Conservation (phyloP, 2,888 invertebrate genomes). For the Tridacna crocea region DNA sequence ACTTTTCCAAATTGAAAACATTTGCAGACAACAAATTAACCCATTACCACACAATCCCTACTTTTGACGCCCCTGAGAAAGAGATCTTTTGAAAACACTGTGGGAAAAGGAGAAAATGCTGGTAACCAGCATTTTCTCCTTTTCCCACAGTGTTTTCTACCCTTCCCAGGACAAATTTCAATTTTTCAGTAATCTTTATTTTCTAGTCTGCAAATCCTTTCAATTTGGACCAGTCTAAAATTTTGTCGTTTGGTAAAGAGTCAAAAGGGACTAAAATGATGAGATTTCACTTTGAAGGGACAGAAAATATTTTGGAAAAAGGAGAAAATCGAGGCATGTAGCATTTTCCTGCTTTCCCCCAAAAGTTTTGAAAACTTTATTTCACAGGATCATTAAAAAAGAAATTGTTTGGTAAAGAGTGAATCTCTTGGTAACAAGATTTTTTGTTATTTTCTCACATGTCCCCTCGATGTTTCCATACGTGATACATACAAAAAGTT, state of each 20-base stretch:
- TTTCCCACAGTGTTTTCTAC: background rate
- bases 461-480: too few species aligned
- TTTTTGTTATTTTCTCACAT: too few species aligned
- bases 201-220: too few species aligned
- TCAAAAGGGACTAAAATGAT: background rate
- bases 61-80: too few species aligned
- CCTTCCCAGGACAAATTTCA: too few species aligned
- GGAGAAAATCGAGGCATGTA: background rate
- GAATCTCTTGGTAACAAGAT: too few species aligned
- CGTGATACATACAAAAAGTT: background rate
- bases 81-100: background rate
- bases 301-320: background rate
- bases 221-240: too few species aligned
- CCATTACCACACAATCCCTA: too few species aligned
- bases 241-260: too few species aligned
- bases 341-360: background rate
- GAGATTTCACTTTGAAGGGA: background rate
- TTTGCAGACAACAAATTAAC: background rate
- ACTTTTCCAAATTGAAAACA: background rate
- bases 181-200: too few species aligned
- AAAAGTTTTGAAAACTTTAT: background rate
- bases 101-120: background rate
- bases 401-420: too few species aligned
- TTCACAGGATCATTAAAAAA: too few species aligned
- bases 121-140: background rate